Base-by-base conservation (phyloP, 2,797 vertebrate species). In the Gephyroberyx darwinii region DNA sequence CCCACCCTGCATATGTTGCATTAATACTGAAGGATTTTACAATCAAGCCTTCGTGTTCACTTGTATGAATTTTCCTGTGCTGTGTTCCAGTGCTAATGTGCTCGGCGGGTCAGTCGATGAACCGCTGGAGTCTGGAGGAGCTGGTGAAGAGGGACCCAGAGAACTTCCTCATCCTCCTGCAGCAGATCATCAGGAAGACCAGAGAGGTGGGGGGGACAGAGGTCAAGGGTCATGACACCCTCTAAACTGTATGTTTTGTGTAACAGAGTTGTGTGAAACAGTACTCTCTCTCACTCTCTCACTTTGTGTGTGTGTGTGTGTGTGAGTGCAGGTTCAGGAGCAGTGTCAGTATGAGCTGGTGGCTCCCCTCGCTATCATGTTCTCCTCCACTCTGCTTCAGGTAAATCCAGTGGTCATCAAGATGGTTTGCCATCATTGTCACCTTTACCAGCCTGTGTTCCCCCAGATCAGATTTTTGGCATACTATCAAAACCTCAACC, bases 121-220 rank as follows among this genome's bases (percentile, higher is more conserved):
- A 98, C 87, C 96, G 96, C 83, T 99, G 98, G 98, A 98, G 96
- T 82, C 92, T 99, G 61, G 97, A 98, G 88, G 98, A 99, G 86
- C 90, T 99, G 77, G 95, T 99, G 78, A 98, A 95, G 88, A 93
- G 98, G 69, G 96, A 99, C 47, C 95, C 98, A 0, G 86, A 94
- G 4, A 96, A 98, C 91, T 98, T 96, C 88, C 91, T 98, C 78
- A 98, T 99, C 80, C 96, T 99, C 5, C 84, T 98, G 70, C 95
- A 98, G 59, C 96, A 98, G 89, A 97, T 99, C 82, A 90, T 99
- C 31, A 88, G 89, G 82, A 98, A 95, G 88, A 94, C 96, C 72
- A 92, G 77, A 89, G 95, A 98, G 96, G 98, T 98, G 77, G 92
- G 88, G 17, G 51, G 26, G 26, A 4, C 26, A 52, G 1, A 37